Percentiles rank a stretch among this genome's conserved stretches.
Evolutionary conservation across 2,888 invertebrate species (phyloP).

Genomic region (Globia sparganii): DNA sequence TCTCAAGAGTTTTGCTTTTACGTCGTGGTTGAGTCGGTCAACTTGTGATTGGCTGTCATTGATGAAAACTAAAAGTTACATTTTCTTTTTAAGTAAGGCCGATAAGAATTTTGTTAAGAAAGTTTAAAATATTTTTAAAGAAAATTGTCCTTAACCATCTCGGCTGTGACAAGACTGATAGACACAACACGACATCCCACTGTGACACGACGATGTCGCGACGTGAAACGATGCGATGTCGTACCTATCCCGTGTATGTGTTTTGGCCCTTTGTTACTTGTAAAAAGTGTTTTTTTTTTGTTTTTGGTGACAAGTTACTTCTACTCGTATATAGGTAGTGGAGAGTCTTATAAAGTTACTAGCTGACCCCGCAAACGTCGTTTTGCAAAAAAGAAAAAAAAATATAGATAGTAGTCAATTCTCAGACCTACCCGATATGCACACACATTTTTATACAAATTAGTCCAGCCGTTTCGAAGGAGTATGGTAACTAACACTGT

Average conservation of each 20-base stretch:
- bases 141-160: not conserved
- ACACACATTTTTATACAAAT: too few relatives aligned
- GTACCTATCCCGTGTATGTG: not conserved
- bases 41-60: not conserved
- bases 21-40: not conserved
- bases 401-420: too few relatives aligned
- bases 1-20: not conserved
- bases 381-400: too few relatives aligned
- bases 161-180: not conserved
- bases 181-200: too few relatives aligned
- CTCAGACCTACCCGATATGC: too few relatives aligned
- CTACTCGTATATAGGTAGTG: too few relatives aligned
- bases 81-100: not conserved
- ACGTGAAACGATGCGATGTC: not conserved
- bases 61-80: not conserved
- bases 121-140: not conserved
- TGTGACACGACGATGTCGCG: too few relatives aligned
- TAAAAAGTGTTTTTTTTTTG: not conserved
- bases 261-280: not conserved
- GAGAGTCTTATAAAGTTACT: too few relatives aligned
- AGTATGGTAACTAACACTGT: too few relatives aligned
- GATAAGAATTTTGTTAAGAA: not conserved
- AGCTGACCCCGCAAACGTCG: too few relatives aligned
- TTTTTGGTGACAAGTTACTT: not conserved
- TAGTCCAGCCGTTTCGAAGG: too few relatives aligned